A percentile compares a stretch with the other conserved stretches of the same genome.
Conservation (phyloP, 2,888 invertebrate genomes). For the Mimas tiliae region DNA sequence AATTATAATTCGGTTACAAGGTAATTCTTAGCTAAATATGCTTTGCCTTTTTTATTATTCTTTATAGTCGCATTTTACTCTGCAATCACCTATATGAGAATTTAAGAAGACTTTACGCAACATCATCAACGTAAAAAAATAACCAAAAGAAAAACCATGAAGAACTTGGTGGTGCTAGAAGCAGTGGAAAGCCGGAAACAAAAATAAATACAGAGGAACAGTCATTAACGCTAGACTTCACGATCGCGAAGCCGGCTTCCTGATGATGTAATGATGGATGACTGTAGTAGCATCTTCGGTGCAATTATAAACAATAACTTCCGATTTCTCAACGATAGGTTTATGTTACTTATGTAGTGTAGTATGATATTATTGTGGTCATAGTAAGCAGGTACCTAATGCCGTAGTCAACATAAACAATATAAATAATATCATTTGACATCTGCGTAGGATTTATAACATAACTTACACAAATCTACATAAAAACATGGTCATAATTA, state of each 20-base stretch:
- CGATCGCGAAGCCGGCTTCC: neutral
- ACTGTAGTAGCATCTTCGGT: neutral
- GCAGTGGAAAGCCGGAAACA: neutral
- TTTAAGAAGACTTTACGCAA: neutral
- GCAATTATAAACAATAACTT: neutral
- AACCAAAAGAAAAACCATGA: neutral
- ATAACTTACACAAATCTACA: too few relatives aligned
- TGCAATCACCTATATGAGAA: neutral
- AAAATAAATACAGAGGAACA: slow-evolving; percentile 5
- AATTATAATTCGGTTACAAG: too few relatives aligned
- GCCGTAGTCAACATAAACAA: too few relatives aligned
- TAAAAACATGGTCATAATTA: neutral
- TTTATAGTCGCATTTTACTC: neutral
- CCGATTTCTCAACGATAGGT: neutral
- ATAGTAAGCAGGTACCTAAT: too few relatives aligned
- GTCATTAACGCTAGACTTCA: slow-evolving; percentile 4
- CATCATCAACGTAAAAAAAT: neutral
- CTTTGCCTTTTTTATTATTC: too few relatives aligned
- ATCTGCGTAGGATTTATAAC: too few relatives aligned
- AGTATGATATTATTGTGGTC: too few relatives aligned
- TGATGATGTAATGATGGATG: slow-evolving; percentile 8
- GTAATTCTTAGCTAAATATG: too few relatives aligned
- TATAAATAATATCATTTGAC: too few relatives aligned
- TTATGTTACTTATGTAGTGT: too few relatives aligned
- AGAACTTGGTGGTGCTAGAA: neutral